Conservation (phyloP, 2,113 vertebrate species). For the Microcebus lehilahytsara region DNA sequence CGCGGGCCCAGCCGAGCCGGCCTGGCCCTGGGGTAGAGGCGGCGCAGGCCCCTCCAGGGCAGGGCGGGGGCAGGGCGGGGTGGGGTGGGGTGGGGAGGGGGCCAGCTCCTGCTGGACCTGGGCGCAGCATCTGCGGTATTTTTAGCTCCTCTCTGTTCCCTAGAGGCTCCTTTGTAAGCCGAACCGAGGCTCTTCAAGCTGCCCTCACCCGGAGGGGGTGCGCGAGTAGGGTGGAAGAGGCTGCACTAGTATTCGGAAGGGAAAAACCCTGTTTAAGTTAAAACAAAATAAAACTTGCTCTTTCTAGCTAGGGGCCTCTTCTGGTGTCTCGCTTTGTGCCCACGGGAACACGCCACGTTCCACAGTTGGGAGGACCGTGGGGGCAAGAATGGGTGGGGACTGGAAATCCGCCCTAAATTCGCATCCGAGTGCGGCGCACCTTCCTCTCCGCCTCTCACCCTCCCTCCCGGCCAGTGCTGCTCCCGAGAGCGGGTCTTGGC, state of each 20-base stretch:
- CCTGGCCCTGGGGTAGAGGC: background rate
- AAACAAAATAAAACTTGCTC: background rate
- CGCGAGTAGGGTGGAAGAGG: background rate
- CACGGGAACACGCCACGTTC: background rate
- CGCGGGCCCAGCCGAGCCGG: background rate
- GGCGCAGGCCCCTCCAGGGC: rapidly evolving
- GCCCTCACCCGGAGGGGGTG: background rate
- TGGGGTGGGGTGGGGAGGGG: too few species aligned
- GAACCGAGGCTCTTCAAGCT: background rate
- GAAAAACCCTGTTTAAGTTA: background rate
- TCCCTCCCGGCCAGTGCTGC: background rate
- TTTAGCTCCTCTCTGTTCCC: background rate
- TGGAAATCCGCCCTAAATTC: background rate
- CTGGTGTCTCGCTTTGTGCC: background rate
- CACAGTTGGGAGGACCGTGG: background rate
- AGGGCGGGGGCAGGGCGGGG: rapidly evolving
- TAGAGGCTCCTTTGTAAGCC: background rate
- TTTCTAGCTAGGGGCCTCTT: background rate
- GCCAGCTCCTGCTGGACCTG: background rate
- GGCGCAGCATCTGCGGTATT: background rate
- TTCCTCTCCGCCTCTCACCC: background rate
- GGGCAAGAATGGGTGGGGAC: background rate
- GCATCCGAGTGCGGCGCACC: background rate
- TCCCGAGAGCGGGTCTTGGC: background rate
- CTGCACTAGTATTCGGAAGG: background rate